phyloP scores from a whole-genome alignment of 2,888 invertebrate genomes.

The Galeopsomyia nigrocyanea region DNA sequence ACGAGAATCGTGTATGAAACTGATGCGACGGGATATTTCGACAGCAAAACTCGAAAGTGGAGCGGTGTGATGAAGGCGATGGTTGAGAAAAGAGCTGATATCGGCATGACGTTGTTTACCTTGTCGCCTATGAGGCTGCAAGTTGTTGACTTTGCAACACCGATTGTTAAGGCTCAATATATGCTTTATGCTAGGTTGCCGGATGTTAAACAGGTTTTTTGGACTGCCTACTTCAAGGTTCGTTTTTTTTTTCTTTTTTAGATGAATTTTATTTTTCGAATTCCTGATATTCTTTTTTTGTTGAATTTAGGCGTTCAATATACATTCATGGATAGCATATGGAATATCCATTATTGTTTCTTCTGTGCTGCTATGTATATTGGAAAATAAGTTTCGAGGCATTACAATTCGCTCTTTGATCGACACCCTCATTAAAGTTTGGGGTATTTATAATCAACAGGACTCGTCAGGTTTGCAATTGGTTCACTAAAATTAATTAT shows the following conservation, averaged over 20 bases:
- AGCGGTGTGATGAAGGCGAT: neutral
- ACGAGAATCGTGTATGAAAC: neutral
- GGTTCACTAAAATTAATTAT: neutral
- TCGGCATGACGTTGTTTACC: neutral
- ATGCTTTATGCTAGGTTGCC: constrained; percentile 3
- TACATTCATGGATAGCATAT: neutral
- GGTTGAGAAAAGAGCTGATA: constrained; percentile 1
- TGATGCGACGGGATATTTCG: neutral
- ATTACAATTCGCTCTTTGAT: neutral
- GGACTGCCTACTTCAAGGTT: constrained; percentile 22
- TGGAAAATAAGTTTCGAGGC: neutral
- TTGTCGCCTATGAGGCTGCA: neutral
- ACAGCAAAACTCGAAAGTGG: neutral
- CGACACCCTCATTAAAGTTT: constrained; percentile 11
- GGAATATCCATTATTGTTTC: neutral
- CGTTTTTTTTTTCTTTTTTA: neutral
- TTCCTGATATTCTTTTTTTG: too few relatives aligned
- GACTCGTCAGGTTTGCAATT: neutral
- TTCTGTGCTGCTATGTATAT: neutral
- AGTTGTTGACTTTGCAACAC: neutral
- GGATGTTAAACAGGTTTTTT: neutral
- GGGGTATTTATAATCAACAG: constrained; percentile 17
- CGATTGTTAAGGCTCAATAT: neutral
- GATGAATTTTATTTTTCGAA: too few relatives aligned
- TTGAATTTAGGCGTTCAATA: neutral